Evolutionary conservation across 1,140 invertebrate species (phyloP), one percentile per base, ranked within the genome.

Genomic region (Lepidurus arcticus): DNA sequence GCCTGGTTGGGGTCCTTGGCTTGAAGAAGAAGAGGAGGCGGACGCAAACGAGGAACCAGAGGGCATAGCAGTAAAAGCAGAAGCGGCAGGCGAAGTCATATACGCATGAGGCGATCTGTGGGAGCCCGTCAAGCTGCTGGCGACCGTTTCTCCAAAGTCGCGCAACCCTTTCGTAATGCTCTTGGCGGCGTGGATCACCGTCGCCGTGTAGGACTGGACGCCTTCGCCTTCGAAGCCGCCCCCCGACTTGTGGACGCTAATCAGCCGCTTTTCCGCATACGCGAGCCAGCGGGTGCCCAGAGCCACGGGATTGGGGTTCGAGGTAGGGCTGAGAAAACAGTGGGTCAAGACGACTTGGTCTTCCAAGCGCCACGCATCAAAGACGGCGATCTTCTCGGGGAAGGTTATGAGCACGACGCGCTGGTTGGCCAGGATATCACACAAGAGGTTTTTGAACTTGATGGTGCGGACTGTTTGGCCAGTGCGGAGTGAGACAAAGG

Each of bases 121-220:
- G 80, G 84, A 86, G 16, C 93, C 94, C 0, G 94, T 93, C 24
- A 97, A 86, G 83, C 94, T 96, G 79, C 91, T 94, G 0, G 95
- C 95, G 16, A 98, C 93, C 43, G 92, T 94, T 85, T 98, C 97
- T n/a, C 96, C 93, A 78, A 99, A 88, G 75, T 95, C 95, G 4
- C 92, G 88, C 16, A 95, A 83, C 8, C 93, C 93, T 84, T 93
- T 93, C 42, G 93, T 92, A 9, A 95, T 85, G 21, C 91, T 95
- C 86, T 98, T 98, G 26, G 96, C 96, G 26, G 96, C 96, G 85
- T 96, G 95, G 16, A 98, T 89, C 74, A 98, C 93, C 0, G 95
- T 96, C 1, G 96, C 95, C 76, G 96, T 97, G 83, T 98, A 98
- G 81, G 95, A 97, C 82, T 94, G 92, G 10, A 93, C 89, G 24